Conservation (phyloP, 2,888 invertebrate genomes). For the Trichopria drosophilae region DNA sequence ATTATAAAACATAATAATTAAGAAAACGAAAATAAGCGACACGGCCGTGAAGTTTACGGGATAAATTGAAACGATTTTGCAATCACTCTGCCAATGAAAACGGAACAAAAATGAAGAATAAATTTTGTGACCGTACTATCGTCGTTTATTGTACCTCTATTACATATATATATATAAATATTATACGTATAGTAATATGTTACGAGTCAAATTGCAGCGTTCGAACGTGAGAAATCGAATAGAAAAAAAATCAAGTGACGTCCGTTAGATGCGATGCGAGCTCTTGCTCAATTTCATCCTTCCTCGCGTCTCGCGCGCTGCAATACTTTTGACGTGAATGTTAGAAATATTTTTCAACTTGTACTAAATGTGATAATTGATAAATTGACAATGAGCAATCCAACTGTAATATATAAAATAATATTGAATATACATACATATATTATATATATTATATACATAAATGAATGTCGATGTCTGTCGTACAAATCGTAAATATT, state of each 20-base stretch:
- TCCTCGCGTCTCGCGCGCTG: conserved; percentile 16
- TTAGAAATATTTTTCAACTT: conserved; percentile 60
- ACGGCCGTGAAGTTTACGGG: no score
- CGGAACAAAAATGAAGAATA: conserved; percentile 19
- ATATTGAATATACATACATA: conserved; percentile 37
- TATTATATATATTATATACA: conserved; percentile 40
- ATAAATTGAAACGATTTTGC: no score
- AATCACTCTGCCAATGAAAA: conserved; percentile 44
- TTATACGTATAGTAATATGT: conserved; percentile 23
- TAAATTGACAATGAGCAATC: conserved; percentile 59
- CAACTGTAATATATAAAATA: conserved; percentile 55
- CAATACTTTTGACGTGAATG: conserved; percentile 53
- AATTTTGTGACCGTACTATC: conserved; percentile 47
- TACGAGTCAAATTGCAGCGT: conserved; percentile 31
- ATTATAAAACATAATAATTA: no score
- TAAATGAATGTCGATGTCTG: conserved; percentile 51
- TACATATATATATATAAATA: conserved; percentile 38
- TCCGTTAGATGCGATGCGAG: no score
- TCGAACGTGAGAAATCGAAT: conserved; percentile 14
- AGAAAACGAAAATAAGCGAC: no score
- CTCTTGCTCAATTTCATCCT: neutral
- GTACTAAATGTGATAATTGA: conserved; percentile 59
- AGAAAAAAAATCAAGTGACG: neutral
- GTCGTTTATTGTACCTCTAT: conserved; percentile 51
- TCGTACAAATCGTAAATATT: conserved; percentile 50